These are phyloP conservation scores for Brachionus manjavacas DNA, from an alignment of 1,140 invertebrate genomes.

Conservation along the genomic window DNA sequence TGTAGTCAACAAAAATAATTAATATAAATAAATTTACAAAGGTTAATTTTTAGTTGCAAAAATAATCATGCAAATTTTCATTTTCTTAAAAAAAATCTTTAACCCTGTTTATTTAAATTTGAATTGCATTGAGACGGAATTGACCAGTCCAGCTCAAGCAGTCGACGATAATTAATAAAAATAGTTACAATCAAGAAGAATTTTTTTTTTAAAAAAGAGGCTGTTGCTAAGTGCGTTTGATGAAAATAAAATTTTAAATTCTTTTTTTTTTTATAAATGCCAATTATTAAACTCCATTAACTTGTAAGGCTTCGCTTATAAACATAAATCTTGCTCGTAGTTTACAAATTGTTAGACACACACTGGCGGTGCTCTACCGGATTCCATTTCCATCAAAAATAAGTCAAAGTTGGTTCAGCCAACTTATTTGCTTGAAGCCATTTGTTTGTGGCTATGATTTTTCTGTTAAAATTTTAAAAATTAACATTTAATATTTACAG, in stretches of 20 bases:
- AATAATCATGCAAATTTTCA: background rate
- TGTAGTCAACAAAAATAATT: background rate
- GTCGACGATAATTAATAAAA: conserved; percentile 6
- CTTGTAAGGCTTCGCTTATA: background rate
- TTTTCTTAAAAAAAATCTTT: background rate
- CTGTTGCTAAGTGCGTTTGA: conserved; percentile 1
- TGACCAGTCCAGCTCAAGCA: background rate
- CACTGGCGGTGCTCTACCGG: background rate
- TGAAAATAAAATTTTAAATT: background rate
- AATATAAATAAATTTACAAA: background rate
- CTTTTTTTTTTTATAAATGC: conserved; percentile 8
- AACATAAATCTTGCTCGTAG: background rate
- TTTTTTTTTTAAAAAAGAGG: background rate
- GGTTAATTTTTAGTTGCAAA: background rate
- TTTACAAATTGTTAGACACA: background rate
- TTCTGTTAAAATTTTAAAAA: background rate
- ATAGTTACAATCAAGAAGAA: background rate
- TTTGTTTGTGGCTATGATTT: background rate
- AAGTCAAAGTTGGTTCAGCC: background rate
- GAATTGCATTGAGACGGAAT: background rate
- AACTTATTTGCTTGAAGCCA: background rate
- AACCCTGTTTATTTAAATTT: background rate
- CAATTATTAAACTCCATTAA: background rate
- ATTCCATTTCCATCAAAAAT: background rate
- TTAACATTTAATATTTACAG: background rate